phyloP scores from a whole-genome alignment of 2,113 vertebrate genomes.

The Pungitius pungitius region DNA sequence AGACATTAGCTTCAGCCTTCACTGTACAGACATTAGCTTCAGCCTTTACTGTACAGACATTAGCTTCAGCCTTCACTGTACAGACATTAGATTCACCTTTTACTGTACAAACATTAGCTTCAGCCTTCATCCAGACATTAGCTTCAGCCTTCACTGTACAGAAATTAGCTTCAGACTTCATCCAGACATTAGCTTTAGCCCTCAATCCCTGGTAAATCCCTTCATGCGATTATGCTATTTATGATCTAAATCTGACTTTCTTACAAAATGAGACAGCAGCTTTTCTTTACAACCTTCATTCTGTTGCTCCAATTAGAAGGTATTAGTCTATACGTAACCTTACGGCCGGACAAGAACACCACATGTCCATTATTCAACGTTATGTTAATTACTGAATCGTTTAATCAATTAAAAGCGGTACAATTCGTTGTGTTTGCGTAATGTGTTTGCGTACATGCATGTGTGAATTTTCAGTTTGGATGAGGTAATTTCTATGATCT shows the following conservation, averaged over 20 bases:
- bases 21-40: too few species aligned
- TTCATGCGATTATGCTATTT: constrained; percentile 46
- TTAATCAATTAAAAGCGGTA: constrained; percentile 37
- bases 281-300: constrained; percentile 27
- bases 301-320: constrained; percentile 33
- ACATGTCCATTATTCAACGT: constrained; percentile 48
- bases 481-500: constrained; percentile 51
- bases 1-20: too few species aligned
- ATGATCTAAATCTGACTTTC: constrained; percentile 12
- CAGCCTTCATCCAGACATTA: too few species aligned
- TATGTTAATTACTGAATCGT: constrained; percentile 51
- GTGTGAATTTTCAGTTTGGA: constrained; percentile 33
- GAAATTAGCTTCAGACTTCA: constrained; percentile 8
- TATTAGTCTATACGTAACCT: constrained; percentile 38
- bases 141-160: not conserved
- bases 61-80: too few species aligned
- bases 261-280: constrained; percentile 28
- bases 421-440: constrained; percentile 19
- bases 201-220: constrained; percentile 41
- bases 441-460: not conserved
- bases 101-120: too few species aligned
- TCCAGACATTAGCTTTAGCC: too few species aligned
- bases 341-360: constrained; percentile 28
- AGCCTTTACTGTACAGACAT: too few species aligned
- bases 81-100: too few species aligned